These are phyloP conservation scores for Pycnomerus fuliginosus DNA, from an alignment of 2,888 invertebrate species.

Conservation along the genomic window DNA sequence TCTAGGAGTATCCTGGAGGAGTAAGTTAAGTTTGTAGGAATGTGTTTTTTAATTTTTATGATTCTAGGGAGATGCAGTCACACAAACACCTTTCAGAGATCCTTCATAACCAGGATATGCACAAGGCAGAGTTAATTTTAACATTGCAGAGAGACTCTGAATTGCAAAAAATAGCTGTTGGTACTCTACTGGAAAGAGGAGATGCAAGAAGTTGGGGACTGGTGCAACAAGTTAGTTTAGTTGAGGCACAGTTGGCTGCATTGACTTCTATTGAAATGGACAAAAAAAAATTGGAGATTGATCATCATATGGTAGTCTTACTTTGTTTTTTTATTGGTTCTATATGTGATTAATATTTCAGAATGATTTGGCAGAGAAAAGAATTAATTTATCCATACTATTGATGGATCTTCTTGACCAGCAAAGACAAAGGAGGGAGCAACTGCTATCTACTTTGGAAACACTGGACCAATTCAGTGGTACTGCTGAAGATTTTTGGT, in stretches of 20 bases:
- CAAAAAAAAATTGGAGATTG: conserved; percentile 64
- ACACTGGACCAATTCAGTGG: conserved; percentile 67
- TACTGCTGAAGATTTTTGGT: conserved; percentile 66
- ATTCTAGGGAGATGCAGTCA: conserved; percentile 60
- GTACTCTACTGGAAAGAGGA: conserved; percentile 68
- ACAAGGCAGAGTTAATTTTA: conserved; percentile 60
- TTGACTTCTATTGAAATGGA: conserved; percentile 74
- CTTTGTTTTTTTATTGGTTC: conserved; percentile 2
- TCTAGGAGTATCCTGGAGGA: conserved; percentile 65
- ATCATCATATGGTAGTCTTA: conserved; percentile 62
- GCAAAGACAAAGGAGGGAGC: conserved; percentile 64
- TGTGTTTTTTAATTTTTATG: conserved; percentile 3
- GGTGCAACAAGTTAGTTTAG: conserved; percentile 71
- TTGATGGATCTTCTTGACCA: conserved; percentile 69
- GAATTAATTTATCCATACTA: conserved; percentile 65
- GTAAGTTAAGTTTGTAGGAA: too few relatives aligned
- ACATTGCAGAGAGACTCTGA: conserved; percentile 68
- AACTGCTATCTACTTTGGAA: conserved; percentile 66
- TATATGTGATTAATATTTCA: conserved; percentile 36
- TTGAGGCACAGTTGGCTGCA: conserved; percentile 69
- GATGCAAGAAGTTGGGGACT: conserved; percentile 76
- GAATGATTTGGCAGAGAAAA: conserved; percentile 68
- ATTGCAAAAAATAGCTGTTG: conserved; percentile 71
- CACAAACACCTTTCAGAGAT: conserved; percentile 61
- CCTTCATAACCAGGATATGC: conserved; percentile 63